phyloP scores from a whole-genome alignment of 2,888 invertebrate species.

The Acronicta aceris region DNA sequence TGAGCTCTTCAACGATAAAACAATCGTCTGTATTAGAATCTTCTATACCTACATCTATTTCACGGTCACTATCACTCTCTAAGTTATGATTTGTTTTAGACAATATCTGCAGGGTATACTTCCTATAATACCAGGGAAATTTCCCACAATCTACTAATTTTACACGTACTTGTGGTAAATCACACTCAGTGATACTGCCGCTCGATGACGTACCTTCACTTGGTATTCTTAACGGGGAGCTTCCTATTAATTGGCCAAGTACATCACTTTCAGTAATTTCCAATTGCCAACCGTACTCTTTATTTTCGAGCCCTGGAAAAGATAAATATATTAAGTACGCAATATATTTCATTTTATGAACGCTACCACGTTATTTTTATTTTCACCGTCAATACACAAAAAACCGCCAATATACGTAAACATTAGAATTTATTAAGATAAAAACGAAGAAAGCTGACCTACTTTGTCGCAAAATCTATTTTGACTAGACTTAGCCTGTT shows the following conservation, averaged over 20 bases:
- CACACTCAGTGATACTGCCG: slow-evolving; percentile 10
- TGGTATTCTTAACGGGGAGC: neutral
- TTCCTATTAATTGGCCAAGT: neutral
- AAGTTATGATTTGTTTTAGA: slow-evolving; percentile 13
- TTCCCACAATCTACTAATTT: slow-evolving; percentile 52
- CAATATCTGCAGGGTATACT: slow-evolving; percentile 44
- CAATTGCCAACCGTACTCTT: slow-evolving; percentile 16
- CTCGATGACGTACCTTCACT: slow-evolving; percentile 1
- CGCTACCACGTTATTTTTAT: too few relatives aligned
- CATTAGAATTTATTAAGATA: too few relatives aligned
- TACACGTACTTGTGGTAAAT: slow-evolving; percentile 23
- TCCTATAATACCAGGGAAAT: slow-evolving; percentile 55
- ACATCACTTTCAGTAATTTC: slow-evolving; percentile 6
- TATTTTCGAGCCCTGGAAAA: slow-evolving; percentile 6
- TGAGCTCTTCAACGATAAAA: slow-evolving; percentile 43
- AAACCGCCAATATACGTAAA: too few relatives aligned
- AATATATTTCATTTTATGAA: too few relatives aligned
- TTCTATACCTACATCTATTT: slow-evolving; percentile 27
- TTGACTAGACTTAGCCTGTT: too few relatives aligned
- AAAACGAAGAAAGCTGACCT: too few relatives aligned
- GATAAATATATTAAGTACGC: neutral
- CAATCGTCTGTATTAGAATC: slow-evolving; percentile 43
- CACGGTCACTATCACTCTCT: slow-evolving; percentile 30
- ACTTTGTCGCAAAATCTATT: too few relatives aligned
- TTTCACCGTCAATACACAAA: too few relatives aligned